Evolutionary conservation across 2,797 vertebrate genomes (phyloP).

Genomic region (Anas capensis): DNA sequence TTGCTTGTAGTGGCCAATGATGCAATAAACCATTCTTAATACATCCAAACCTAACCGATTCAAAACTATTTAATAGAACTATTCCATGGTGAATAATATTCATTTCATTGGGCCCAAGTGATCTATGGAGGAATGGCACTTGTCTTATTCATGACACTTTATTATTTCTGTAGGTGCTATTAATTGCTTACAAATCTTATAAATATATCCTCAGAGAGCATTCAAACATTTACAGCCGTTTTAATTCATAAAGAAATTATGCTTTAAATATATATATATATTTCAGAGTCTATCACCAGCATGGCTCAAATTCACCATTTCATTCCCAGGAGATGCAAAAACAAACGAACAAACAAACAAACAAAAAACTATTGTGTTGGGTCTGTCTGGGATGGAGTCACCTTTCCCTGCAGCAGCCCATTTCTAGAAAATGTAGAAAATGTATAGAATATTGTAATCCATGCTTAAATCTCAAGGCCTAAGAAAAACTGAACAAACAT

Average conservation of each 20-base stretch:
- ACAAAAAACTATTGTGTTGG: too few species aligned
- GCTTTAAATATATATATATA: background rate
- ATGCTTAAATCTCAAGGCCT: background rate
- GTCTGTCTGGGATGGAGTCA: too few species aligned
- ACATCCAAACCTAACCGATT: background rate
- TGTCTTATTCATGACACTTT: background rate
- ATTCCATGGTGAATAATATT: background rate
- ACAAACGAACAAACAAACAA: background rate
- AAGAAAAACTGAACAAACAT: background rate
- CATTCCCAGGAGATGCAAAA: background rate
- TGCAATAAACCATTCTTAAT: background rate
- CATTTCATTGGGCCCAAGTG: background rate
- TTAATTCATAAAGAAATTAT: conserved; percentile 43
- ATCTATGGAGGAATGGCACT: background rate
- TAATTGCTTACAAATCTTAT: conserved; percentile 18
- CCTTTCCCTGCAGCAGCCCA: too few species aligned
- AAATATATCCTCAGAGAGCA: background rate
- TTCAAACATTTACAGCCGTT: conserved; percentile 29
- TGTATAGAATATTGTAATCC: background rate
- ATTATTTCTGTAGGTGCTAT: background rate
- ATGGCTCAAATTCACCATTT: background rate
- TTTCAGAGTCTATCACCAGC: background rate
- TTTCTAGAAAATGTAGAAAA: background rate
- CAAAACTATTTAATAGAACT: background rate
- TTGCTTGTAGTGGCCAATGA: background rate